These are phyloP conservation scores for Sciurus carolinensis DNA, from an alignment of 2,797 vertebrate genomes.

Conservation along the genomic window DNA sequence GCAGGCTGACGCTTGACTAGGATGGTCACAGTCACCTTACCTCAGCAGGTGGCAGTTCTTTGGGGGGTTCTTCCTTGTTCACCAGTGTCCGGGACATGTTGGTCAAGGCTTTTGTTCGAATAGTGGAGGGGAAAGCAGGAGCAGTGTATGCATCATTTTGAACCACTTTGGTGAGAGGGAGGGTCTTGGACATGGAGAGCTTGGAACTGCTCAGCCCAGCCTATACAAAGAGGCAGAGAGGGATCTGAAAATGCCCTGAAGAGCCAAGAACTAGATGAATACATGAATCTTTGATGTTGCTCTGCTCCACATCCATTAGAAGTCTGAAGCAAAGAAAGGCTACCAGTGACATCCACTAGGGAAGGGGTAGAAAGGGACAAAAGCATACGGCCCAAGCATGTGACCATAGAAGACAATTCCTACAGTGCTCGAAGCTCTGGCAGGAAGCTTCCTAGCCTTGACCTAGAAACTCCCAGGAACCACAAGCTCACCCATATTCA, in stretches of 20 bases:
- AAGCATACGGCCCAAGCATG: accelerated
- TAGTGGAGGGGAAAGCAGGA: constrained; percentile 85
- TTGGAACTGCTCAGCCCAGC: constrained; percentile 89
- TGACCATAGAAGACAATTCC: not conserved
- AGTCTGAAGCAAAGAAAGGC: not conserved
- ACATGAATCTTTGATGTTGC: not conserved
- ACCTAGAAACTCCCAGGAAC: not conserved
- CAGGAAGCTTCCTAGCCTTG: not conserved
- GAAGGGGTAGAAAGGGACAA: not conserved
- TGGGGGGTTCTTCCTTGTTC: constrained; percentile 91
- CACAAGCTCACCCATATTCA: not conserved
- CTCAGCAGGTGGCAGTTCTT: constrained; percentile 88
- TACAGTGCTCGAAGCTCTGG: not conserved
- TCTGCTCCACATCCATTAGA: not conserved
- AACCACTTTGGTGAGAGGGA: constrained; percentile 97
- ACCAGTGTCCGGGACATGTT: constrained; percentile 94
- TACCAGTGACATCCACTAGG: not conserved
- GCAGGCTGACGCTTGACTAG: not conserved
- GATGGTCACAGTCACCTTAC: constrained; percentile 81
- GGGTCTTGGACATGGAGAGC: constrained; percentile 93
- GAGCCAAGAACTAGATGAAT: not conserved
- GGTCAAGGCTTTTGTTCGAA: constrained; percentile 90
- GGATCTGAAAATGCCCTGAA: not conserved
- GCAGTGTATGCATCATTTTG: constrained; percentile 97
- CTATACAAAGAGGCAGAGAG: constrained; percentile 86